A percentile compares a stretch with the other conserved stretches of the same genome.
Conservation (phyloP, 2,797 vertebrate genomes). For the Molossus molossus region DNA sequence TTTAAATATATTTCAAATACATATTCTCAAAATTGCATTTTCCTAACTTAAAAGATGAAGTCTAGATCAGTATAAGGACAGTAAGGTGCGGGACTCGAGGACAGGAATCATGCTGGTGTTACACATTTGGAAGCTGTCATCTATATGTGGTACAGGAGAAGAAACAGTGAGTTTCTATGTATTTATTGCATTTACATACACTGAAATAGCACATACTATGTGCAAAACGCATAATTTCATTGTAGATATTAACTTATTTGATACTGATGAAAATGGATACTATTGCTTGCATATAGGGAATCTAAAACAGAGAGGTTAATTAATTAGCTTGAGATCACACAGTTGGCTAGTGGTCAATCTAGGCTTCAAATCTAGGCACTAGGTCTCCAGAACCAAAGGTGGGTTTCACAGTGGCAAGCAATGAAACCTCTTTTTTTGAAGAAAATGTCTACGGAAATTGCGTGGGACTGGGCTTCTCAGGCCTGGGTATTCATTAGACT, state of each 20-base stretch:
- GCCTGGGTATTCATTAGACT: not conserved
- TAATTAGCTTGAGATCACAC: not conserved
- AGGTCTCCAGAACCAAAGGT: not conserved
- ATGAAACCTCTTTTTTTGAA: not conserved
- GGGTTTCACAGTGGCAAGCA: not conserved
- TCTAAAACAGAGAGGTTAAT: not conserved
- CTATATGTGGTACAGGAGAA: not conserved
- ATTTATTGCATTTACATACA: not conserved
- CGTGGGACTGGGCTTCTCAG: not conserved
- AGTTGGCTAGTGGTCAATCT: not conserved
- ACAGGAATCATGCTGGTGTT: not conserved
- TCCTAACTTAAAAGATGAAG: not conserved
- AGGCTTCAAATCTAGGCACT: not conserved
- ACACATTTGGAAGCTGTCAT: not conserved
- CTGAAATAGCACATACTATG: not conserved
- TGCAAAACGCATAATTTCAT: not conserved
- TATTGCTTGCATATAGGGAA: not conserved
- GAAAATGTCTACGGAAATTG: not conserved
- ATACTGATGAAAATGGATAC: not conserved
- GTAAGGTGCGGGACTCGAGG: not conserved
- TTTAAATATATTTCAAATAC: not conserved
- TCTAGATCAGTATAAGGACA: not conserved
- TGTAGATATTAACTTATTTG: not conserved
- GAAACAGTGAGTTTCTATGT: not conserved
- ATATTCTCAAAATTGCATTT: not conserved